Conservation (phyloP, 1,140 invertebrate species). For the Copidosoma floridanum region DNA sequence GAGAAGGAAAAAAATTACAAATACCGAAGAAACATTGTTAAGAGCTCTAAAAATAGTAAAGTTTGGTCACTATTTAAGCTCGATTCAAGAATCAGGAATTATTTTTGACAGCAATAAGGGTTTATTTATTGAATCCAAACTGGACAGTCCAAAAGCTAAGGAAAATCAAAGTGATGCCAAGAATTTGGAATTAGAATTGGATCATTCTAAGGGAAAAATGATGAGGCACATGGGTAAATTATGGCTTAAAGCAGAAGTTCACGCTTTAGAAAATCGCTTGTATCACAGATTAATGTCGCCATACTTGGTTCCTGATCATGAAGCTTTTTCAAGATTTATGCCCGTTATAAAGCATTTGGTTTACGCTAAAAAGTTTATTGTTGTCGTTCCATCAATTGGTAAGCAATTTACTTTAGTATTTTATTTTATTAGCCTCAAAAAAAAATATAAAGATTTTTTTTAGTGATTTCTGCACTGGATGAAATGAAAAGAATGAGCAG, state of each 20-base stretch:
- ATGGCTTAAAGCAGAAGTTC: constrained; percentile 73
- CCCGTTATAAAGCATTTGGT: constrained; percentile 77
- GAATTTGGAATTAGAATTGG: constrained; percentile 25
- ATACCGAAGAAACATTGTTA: constrained; percentile 66
- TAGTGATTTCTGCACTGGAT: constrained; percentile 84
- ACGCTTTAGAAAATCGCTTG: constrained; percentile 63
- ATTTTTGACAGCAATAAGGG: constrained; percentile 59
- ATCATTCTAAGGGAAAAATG: constrained; percentile 52
- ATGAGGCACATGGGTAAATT: constrained; percentile 75
- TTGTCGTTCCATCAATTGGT: constrained; percentile 79
- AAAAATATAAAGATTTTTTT: constrained; percentile 24
- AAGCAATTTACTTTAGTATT: constrained; percentile 38
- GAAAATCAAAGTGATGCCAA: constrained; percentile 26
- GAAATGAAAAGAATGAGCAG: constrained; percentile 76
- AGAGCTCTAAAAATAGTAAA: constrained; percentile 69
- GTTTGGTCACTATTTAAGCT: constrained; percentile 70
- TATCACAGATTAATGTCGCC: constrained; percentile 62
- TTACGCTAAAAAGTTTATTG: constrained; percentile 71
- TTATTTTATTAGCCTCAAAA: not conserved
- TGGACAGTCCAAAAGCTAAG: constrained; percentile 1
- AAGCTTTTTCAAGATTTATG: constrained; percentile 69
- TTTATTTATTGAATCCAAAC: constrained; percentile 47
- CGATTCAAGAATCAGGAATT: constrained; percentile 62
- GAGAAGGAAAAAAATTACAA: constrained; percentile 59
- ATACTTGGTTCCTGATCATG: constrained; percentile 73